These are phyloP conservation scores for Drosophila nigritarsus DNA, from an alignment of 2,888 invertebrate species.

Conservation along the genomic window DNA sequence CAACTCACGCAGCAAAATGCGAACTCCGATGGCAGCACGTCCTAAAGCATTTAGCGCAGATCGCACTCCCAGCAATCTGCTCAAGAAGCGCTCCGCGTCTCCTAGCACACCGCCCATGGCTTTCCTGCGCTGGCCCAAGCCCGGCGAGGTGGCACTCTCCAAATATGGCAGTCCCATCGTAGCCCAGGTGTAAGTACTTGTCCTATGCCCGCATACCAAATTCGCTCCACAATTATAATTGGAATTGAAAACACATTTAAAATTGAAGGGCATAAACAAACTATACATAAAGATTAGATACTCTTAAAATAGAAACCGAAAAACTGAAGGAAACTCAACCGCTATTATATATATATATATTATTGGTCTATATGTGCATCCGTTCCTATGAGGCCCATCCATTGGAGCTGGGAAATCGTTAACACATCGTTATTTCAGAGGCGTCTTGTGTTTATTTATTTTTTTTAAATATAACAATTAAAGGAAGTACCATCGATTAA, in stretches of 20 bases:
- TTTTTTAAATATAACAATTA: no score
- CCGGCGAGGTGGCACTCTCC: slow-evolving; percentile 84
- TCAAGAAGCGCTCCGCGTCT: slow-evolving; percentile 32
- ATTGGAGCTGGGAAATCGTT: neutral
- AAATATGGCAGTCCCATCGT: slow-evolving; percentile 84
- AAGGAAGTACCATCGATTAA: no score
- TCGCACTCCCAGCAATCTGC: slow-evolving; percentile 67
- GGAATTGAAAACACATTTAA: neutral
- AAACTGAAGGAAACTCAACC: neutral
- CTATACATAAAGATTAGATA: neutral
- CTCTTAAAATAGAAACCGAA: neutral
- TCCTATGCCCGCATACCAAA: neutral
- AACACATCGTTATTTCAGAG: neutral
- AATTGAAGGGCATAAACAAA: neutral
- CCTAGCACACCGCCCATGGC: slow-evolving; percentile 79
- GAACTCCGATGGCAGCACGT: slow-evolving; percentile 79
- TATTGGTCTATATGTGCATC: neutral
- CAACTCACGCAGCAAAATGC: slow-evolving; percentile 79
- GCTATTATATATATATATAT: no score
- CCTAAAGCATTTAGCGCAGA: slow-evolving; percentile 84
- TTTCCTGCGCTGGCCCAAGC: slow-evolving; percentile 84
- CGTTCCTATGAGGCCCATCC: neutral
- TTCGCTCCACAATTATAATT: neutral
- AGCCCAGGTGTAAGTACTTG: slow-evolving; percentile 80
- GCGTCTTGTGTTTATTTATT: neutral